Evolutionary conservation across 1,140 invertebrate species (phyloP).

Genomic region (Diorhabda elongata): DNA sequence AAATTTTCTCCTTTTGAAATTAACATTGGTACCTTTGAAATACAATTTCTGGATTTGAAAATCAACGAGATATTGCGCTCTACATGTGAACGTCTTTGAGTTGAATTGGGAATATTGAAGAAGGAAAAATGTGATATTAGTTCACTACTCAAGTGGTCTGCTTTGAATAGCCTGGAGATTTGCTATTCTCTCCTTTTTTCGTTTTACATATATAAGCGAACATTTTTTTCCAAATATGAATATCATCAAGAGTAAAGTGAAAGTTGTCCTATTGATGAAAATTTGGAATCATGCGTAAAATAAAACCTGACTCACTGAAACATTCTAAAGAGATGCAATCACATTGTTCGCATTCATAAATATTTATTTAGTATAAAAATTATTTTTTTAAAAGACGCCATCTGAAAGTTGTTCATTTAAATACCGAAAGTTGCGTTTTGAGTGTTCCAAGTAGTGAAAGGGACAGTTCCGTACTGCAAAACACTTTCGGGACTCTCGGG

Average conservation of each 20-base stretch:
- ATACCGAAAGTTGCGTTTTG: too few relatives aligned
- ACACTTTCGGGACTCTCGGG: too few relatives aligned
- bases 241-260: background rate
- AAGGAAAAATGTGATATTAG: background rate
- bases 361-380: background rate
- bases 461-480: too few relatives aligned
- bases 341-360: background rate
- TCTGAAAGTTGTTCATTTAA: too few relatives aligned
- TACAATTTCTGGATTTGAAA: too few relatives aligned
- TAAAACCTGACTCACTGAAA: background rate
- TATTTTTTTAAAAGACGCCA: too few relatives aligned
- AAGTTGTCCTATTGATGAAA: background rate
- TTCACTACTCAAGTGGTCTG: background rate
- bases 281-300: background rate
- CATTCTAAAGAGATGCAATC: background rate
- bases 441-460: too few relatives aligned
- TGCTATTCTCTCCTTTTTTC: background rate
- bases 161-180: background rate
- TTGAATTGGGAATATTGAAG: background rate
- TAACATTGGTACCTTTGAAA: too few relatives aligned
- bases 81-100: background rate
- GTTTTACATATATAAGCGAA: background rate
- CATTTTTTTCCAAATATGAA: background rate
- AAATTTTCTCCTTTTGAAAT: background rate
- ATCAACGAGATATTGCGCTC: background rate